A percentile compares a stretch with the other conserved stretches of the same genome.
Conservation (phyloP, 2,113 vertebrate genomes). For the Oreochromis spilurus region DNA sequence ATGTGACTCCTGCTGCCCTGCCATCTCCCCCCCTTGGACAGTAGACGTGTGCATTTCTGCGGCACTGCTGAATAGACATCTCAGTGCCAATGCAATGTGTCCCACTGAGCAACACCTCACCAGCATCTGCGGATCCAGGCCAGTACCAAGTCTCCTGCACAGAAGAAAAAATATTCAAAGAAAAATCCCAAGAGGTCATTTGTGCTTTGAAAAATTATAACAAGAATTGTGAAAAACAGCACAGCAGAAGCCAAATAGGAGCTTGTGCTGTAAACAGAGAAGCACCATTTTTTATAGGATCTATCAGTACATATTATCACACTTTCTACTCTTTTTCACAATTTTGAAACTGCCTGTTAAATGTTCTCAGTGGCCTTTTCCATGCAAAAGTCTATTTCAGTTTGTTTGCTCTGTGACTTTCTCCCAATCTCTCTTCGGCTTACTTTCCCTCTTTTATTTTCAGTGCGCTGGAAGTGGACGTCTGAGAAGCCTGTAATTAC, state of each 20-base stretch:
- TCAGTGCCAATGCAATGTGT: constrained; percentile 80
- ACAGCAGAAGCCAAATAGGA: neutral
- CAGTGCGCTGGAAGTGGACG: constrained; percentile 62
- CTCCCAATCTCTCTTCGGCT: constrained; percentile 47
- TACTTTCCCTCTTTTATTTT: constrained; percentile 71
- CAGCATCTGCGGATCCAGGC: constrained; percentile 76
- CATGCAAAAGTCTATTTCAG: constrained; percentile 68
- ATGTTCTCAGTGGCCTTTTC: constrained; percentile 44
- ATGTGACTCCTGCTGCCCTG: constrained; percentile 83
- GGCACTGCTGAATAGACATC: constrained; percentile 85
- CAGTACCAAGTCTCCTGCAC: constrained; percentile 92
- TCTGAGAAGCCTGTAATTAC: constrained; percentile 75
- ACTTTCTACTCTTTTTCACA: constrained; percentile 53
- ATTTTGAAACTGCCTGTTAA: constrained; percentile 35
- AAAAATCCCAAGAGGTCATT: neutral
- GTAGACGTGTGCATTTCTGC: constrained; percentile 80
- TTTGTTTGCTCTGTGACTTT: constrained; percentile 70
- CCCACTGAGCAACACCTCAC: constrained; percentile 81
- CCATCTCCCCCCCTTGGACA: constrained; percentile 81
- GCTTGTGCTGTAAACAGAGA: neutral
- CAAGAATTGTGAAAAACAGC: neutral
- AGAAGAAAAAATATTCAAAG: neutral
- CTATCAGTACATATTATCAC: constrained; percentile 51
- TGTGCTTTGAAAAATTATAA: neutral
- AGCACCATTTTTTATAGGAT: constrained; percentile 2